phyloP scores from a whole-genome alignment of 2,797 vertebrate genomes.

The Tragelaphus oryx region DNA sequence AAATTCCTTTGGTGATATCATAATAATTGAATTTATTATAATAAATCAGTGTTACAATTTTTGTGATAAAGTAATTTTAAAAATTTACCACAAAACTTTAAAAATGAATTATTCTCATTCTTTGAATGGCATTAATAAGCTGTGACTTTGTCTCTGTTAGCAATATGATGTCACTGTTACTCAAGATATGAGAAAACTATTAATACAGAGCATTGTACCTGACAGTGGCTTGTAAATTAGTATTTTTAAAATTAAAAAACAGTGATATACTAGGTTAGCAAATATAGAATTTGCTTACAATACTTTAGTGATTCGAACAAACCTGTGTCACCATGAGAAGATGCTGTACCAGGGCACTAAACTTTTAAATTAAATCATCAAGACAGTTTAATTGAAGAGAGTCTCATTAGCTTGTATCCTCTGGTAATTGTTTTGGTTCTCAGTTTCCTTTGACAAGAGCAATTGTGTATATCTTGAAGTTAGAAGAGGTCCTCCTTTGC shows the following conservation, averaged over 20 bases:
- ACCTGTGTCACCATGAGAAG: neutral
- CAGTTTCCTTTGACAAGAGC: conserved; percentile 33
- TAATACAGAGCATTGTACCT: neutral
- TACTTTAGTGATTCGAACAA: neutral
- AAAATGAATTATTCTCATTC: neutral
- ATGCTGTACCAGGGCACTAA: neutral
- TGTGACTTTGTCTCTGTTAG: neutral
- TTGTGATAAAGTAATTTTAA: neutral
- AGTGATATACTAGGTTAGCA: neutral
- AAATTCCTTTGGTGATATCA: neutral
- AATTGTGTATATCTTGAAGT: neutral
- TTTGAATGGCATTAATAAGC: neutral
- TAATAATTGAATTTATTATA: neutral
- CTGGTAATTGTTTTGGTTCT: conserved; percentile 32
- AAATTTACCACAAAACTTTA: neutral
- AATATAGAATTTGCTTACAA: conserved; percentile 32
- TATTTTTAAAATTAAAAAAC: neutral
- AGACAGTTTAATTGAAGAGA: conserved; percentile 17
- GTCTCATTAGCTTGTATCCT: neutral
- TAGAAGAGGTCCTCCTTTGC: neutral
- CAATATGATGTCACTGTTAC: neutral
- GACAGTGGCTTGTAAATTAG: neutral
- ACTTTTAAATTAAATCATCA: neutral
- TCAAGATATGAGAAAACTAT: neutral
- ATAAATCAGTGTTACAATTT: neutral